Base-by-base conservation (phyloP, 2,888 invertebrate species). In the Endomychus coccineus region DNA sequence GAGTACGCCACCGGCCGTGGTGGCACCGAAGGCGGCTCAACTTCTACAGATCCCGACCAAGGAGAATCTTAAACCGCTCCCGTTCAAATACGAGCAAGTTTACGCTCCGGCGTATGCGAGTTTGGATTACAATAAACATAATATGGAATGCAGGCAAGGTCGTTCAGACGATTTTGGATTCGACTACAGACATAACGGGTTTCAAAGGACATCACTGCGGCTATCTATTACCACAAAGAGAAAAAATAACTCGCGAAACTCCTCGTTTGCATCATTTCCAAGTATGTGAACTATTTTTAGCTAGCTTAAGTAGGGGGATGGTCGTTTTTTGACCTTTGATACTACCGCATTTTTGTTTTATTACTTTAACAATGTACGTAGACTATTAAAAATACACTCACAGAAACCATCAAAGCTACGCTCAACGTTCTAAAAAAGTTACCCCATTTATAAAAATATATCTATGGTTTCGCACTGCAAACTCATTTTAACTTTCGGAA, bases 1-100 rank as follows among this genome's bases (percentile, higher is more conserved):
- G n/a, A 50, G 48, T 30, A 52, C 56, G 9, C 61, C 63, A 16
- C 76, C 76, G 1, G 66, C 70, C 19, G 66, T 66, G 42, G 71
- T 77, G 42, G 75, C 77, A 4, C 75, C 76, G 0, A 77, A 78
- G 59, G 77, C 77, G 1, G 77, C 77, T 1, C 75, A 75, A 2
- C 55, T 77, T 16, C 53, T 77, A 27, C 75, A 77, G 42, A 75
- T 78, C 41, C 72, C 75, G 40, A 49, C 51, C 12, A 53, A 52
- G 39, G 59, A 58, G 30, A 55, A 55, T 36, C 48, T 44, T 36
- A 55, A 56, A 22, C 48, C 50, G 4, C 39, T 50, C 11, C 37
- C 44, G 34, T 40, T 50, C 22, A 38, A 43, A 37, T 39, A 39
- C 57, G 61, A 46, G 64, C 69, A 38, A 62, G 39, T 27, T 22